A percentile compares a stretch with the other conserved stretches of the same genome.
Conservation (phyloP, 2,888 invertebrate genomes). For the Agrotis segetum region DNA sequence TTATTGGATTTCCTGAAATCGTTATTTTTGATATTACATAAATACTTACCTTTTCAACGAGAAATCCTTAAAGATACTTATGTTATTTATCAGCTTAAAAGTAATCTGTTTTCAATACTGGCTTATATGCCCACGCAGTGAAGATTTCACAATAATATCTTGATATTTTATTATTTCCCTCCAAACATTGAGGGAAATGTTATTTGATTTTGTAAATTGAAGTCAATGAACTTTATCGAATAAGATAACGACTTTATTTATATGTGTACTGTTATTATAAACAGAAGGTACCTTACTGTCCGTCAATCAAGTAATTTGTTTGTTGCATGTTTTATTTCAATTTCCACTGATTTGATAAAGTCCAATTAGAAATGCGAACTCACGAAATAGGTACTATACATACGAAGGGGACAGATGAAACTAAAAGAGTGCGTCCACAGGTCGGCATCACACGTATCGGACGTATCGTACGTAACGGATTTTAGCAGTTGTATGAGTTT, state of each 20-base stretch:
- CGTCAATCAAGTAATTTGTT: background rate
- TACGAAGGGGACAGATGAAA: too few relatives aligned
- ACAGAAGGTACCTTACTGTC: background rate
- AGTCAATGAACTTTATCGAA: conserved; percentile 27
- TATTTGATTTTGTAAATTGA: conserved; percentile 26
- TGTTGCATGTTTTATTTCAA: too few relatives aligned
- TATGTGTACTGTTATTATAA: background rate
- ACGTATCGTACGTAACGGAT: too few relatives aligned
- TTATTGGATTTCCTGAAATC: too few relatives aligned
- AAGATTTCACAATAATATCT: conserved; percentile 23
- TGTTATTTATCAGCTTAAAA: conserved; percentile 8
- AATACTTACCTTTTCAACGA: background rate
- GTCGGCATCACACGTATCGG: too few relatives aligned
- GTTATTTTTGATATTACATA: background rate
- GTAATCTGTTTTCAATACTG: conserved; percentile 23
- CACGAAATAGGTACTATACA: too few relatives aligned
- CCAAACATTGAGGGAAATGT: conserved; percentile 10
- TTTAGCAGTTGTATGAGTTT: too few relatives aligned
- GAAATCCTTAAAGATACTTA: conserved; percentile 8
- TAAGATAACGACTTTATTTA: background rate
- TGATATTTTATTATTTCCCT: conserved; percentile 6
- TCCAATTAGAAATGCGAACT: too few relatives aligned
- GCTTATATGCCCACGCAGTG: conserved; percentile 19
- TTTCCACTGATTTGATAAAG: too few relatives aligned
- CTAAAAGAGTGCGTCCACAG: too few relatives aligned